Evolutionary conservation across 2,797 vertebrate species (phyloP).

Genomic region (Erethizon dorsatum): DNA sequence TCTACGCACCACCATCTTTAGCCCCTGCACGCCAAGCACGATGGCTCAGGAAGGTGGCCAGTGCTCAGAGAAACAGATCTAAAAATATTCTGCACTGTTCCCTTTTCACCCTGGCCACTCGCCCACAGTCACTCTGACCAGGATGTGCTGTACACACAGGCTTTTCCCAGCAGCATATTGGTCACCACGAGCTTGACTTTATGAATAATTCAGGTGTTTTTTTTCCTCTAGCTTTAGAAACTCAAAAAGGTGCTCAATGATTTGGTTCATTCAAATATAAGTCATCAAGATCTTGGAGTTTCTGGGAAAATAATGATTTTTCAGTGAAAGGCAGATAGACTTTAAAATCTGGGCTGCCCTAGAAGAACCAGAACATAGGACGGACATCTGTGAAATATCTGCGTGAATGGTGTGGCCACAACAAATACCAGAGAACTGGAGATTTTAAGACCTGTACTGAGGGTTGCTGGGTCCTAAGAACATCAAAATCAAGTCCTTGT

Average conservation of each 20-base stretch:
- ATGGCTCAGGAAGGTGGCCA: not conserved
- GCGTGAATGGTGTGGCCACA: not conserved
- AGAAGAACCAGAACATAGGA: not conserved
- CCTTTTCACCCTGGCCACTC: not conserved
- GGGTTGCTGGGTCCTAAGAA: conserved; percentile 44
- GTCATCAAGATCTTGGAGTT: conserved; percentile 46
- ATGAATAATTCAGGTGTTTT: conserved; percentile 45
- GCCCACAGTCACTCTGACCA: not conserved
- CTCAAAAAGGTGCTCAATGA: conserved; percentile 56
- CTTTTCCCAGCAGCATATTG: not conserved
- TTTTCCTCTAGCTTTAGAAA: not conserved
- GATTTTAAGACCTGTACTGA: conserved; percentile 2
- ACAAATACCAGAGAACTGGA: not conserved
- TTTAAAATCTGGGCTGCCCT: conserved; percentile 57
- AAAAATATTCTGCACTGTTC: not conserved
- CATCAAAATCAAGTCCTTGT: conserved; percentile 11
- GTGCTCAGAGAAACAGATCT: conserved; percentile 1
- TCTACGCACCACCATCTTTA: not conserved
- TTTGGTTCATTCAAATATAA: conserved; percentile 60
- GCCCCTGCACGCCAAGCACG: not conserved
- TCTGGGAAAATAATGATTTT: conserved; percentile 55
- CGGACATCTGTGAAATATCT: conserved; percentile 46
- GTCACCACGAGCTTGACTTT: conserved; percentile 46
- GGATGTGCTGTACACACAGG: not conserved
- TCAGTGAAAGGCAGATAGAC: conserved; percentile 20